Base-by-base conservation (phyloP, 2,113 vertebrate genomes). In the Hemiprocne comata region DNA sequence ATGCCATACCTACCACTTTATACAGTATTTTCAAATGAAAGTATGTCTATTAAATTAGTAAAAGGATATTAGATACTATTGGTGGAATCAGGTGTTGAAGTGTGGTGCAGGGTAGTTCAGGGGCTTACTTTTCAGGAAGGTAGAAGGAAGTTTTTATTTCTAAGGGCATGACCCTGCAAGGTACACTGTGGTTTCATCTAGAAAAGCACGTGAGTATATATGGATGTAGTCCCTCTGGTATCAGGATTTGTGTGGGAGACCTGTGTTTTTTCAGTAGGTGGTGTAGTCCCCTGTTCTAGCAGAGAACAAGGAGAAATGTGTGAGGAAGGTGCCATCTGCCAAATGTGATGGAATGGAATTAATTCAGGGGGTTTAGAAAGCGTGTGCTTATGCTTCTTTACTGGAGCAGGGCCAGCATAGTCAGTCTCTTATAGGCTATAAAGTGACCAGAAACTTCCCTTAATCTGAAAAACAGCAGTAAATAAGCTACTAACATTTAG, bases 221-320 rank as follows among this genome's bases (percentile, higher is more conserved):
- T 70, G n/a, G n/a, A 65, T 73, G 66, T 85, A 55, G 83, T 77
- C 66, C 42, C 76, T 94, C 54, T 85, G 34, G 42, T 76, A 73
- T 87, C 50, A 74, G 55, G 46, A 73, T 89, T 91, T 97, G 93
- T 80, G 94, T 91, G 72, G 94, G 87, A 93, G 90, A 96, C 82
- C 94, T 96, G 86, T 89, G 75, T 14, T 93, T 95, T 93, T 94
- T 93, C 90, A 77, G 93, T 93, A 80, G 82, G 93, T 94, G 89
- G 87, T 95, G 85, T 93, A 94, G 91, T 96, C 85, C 85, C 85
- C 85, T 87, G 40, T 93, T 91, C 67, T 83, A 85, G 42, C 67
- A 85, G 46, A 87, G 85, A 91, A 89, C 85, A 95, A 89, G 87
- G 38, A 93, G 60, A 69, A 96, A 82, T 85, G 61, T 94, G 84